Base-by-base conservation (phyloP, 2,797 vertebrate species). In the Semaprochilodus insignis region DNA sequence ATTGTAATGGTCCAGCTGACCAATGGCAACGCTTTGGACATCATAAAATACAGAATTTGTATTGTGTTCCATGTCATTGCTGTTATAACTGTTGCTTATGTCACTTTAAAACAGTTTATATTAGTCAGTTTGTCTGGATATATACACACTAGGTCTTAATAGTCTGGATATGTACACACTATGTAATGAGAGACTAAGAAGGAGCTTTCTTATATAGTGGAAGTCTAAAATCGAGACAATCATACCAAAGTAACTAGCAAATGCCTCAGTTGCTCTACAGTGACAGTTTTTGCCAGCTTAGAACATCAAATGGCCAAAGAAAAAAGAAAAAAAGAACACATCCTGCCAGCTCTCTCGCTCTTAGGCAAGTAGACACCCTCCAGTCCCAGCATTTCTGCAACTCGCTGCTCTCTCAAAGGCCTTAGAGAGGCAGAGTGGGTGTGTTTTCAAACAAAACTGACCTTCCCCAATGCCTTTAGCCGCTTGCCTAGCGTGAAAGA, bases 361-460 rank as follows among this genome's bases (percentile, higher is more conserved):
- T 44, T 62, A 74, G 55, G 14, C 14, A 67, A 77, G 55, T 65
- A 36, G 77, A 85, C 81, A 63, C 65, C 59, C 77, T 85, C 78
- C 59, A 75, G 31, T 54, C 55, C 19, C 52, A 51, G 62, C 44
- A 11, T 82, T 84, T 74, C 80, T 73, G 62, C 54, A 78, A 78
- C 76, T 83, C 69, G 81, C 71, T 74, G 81, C 79, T 86, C 77
- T 79, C 81, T 81, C 78, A 79, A 81, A 86, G 67, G 72, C 82
- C 81, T 77, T 74, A 80, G 67, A 86, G 79, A 85, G 81, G 77
- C 85, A 80, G 81, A 84, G 70, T 83, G 83, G 78, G 85, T 78
- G 82, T 91, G 91, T 93, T 92, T 91, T 91, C 90, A 93, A 93
- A 92, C 91, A 92, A 88, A 90, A 90, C 90, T 91, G 89, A 92